Conservation (phyloP, 2,888 invertebrate genomes). For the Adelphocoris suturalis region DNA sequence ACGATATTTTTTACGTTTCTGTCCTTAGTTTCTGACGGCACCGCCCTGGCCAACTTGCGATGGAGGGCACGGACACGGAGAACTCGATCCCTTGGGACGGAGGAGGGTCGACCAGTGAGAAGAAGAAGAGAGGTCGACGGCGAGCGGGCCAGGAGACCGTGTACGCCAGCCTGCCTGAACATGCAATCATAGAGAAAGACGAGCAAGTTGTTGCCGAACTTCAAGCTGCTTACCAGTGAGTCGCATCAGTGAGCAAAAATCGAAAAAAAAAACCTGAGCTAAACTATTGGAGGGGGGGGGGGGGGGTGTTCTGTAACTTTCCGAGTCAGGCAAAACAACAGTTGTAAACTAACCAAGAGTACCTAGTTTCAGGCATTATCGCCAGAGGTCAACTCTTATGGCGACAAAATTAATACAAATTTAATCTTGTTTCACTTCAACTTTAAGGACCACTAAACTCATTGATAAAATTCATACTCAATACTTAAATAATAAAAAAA, state of each 20-base stretch:
- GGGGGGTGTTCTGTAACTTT: no score
- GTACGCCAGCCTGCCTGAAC: conserved; percentile 58
- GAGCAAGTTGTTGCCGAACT: conserved; percentile 70
- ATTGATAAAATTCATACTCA: no score
- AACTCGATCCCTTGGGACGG: conserved; percentile 63
- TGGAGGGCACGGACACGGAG: conserved; percentile 57
- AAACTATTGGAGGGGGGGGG: no score
- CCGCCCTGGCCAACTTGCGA: conserved; percentile 1
- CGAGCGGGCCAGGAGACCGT: neutral
- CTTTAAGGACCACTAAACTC: no score
- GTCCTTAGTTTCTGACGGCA: neutral
- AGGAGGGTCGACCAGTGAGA: conserved; percentile 2
- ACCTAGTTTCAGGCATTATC: no score
- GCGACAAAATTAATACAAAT: no score
- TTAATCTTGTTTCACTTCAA: no score
- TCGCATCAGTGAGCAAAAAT: neutral
- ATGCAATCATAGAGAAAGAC: conserved; percentile 45
- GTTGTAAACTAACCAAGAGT: no score
- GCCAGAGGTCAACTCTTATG: no score
- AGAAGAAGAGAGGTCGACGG: conserved; percentile 41
- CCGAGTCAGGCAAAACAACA: no score
- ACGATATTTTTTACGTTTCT: neutral
- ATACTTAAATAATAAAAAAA: no score
- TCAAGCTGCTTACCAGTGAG: conserved; percentile 65
- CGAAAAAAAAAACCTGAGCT: no score